Percentiles rank a stretch among this genome's conserved stretches.
Evolutionary conservation across 2,113 vertebrate genomes (phyloP).

Genomic region (Mobula hypostoma): DNA sequence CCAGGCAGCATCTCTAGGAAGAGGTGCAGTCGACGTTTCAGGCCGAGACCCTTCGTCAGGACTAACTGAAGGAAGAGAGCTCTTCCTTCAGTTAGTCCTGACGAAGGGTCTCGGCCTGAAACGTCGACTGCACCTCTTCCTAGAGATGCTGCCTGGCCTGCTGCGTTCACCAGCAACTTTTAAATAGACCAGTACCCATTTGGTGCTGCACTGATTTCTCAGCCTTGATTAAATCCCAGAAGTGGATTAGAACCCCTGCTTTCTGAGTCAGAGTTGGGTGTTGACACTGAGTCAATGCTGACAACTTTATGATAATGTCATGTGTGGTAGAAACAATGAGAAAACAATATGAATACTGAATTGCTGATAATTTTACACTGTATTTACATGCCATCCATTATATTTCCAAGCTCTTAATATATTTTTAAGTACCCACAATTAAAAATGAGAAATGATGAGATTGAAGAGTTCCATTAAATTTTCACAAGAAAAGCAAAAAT

Average conservation of each 20-base stretch:
- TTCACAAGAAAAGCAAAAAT: constrained; percentile 21
- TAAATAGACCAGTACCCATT: neutral
- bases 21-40: no score
- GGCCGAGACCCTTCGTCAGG: no score
- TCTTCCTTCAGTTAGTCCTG: no score
- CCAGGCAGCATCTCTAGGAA: no score
- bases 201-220: neutral
- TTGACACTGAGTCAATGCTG: neutral
- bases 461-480: neutral
- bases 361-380: neutral
- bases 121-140: no score
- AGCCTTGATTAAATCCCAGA: neutral
- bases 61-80: no score
- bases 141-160: no score
- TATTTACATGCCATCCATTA: neutral
- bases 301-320: neutral
- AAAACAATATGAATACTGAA: neutral
- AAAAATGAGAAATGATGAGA: neutral
- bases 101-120: no score
- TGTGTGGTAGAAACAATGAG: neutral
- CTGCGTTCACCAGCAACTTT: neutral
- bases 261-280: neutral
- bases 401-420: neutral
- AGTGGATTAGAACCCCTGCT: neutral
- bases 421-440: neutral